A percentile compares a stretch with the other conserved stretches of the same genome.
These are phyloP conservation scores for Rallus crepitans DNA, from an alignment of 2,797 vertebrate species.

Conservation along the genomic window DNA sequence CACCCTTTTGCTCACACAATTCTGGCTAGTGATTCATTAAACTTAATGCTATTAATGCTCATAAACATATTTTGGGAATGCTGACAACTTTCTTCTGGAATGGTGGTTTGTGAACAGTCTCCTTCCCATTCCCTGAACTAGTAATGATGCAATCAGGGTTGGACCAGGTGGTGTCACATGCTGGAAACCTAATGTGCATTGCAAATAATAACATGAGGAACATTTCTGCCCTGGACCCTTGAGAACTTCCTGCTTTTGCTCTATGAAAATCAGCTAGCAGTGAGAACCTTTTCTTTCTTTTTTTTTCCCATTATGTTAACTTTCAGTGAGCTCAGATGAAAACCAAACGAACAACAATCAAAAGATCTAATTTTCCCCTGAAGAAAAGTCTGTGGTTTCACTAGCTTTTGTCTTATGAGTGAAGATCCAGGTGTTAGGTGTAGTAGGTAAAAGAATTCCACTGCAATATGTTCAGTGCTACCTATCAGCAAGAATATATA, in stretches of 20 bases:
- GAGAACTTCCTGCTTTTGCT: constrained; percentile 8
- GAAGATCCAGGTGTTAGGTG: not conserved
- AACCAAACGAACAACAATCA: not conserved
- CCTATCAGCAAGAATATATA: not conserved
- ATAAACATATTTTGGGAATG: constrained; percentile 45
- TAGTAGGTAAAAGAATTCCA: not conserved
- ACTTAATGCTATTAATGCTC: constrained; percentile 21
- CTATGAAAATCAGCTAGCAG: constrained; percentile 16
- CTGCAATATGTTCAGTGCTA: not conserved
- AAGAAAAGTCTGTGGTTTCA: not conserved
- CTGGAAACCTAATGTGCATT: constrained; percentile 26
- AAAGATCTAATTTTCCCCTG: not conserved
- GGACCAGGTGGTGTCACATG: not conserved
- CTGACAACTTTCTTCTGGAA: constrained; percentile 31
- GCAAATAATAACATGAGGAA: constrained; percentile 17
- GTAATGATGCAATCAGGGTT: constrained; percentile 32
- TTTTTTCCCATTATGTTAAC: not conserved
- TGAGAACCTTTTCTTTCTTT: not conserved
- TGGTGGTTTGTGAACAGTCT: constrained; percentile 3
- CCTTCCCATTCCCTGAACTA: not conserved
- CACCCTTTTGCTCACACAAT: constrained; percentile 59
- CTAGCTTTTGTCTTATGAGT: not conserved
- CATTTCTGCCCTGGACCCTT: not conserved
- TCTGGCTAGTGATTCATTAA: constrained; percentile 62
- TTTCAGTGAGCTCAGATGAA: not conserved